phyloP scores from a whole-genome alignment of 2,113 vertebrate species.

The Saguinus midas region DNA sequence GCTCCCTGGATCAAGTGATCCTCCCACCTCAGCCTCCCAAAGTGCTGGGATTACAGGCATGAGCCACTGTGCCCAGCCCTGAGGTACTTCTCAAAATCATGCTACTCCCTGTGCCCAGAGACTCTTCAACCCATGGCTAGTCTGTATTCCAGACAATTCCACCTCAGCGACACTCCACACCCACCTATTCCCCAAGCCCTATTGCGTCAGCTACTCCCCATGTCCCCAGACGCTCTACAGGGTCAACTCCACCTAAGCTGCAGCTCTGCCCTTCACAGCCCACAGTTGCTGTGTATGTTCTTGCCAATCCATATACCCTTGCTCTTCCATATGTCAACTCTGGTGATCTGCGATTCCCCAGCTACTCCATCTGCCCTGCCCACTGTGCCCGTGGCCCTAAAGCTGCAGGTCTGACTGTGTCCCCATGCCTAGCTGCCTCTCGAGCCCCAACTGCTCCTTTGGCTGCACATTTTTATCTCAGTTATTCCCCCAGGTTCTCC shows the following conservation, averaged over 20 bases:
- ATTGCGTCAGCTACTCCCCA: background rate
- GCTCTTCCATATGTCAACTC: background rate
- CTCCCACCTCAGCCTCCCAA: too few species aligned
- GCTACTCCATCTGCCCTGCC: background rate
- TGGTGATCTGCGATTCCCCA: background rate
- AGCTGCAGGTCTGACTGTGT: background rate
- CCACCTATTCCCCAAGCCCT: background rate
- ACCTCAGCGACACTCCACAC: background rate
- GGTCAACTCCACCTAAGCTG: accelerated
- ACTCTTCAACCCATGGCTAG: background rate
- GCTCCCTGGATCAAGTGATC: too few species aligned
- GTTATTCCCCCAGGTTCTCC: background rate
- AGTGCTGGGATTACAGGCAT: too few species aligned
- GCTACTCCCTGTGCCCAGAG: background rate
- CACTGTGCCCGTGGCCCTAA: background rate
- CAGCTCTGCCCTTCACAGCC: background rate
- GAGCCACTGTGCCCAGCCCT: background rate
- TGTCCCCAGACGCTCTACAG: accelerated
- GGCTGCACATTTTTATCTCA: background rate
- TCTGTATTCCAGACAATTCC: background rate
- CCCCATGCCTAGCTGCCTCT: background rate
- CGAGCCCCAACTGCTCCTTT: background rate
- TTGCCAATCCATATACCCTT: background rate
- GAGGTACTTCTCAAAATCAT: background rate
- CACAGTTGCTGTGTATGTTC: accelerated